Evolutionary conservation across 2,888 invertebrate species (phyloP).

Genomic region (Hemicrepidius hirtus): DNA sequence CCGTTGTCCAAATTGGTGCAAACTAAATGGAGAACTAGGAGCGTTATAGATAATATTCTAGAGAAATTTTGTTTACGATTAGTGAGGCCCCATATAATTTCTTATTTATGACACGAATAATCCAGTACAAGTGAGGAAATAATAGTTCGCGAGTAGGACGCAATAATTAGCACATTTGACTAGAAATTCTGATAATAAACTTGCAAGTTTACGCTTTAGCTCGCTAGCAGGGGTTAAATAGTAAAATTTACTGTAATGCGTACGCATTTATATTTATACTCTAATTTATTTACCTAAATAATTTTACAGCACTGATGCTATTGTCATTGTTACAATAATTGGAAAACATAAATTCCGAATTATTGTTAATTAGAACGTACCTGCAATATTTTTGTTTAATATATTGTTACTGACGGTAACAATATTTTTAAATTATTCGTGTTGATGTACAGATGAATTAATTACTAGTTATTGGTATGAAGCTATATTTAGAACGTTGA

Average conservation of each 20-base stretch:
- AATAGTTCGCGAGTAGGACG: constrained; percentile 26
- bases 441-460: neutral
- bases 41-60: no score
- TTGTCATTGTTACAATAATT: neutral
- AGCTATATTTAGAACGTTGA: neutral
- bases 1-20: no score
- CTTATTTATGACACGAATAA: constrained; percentile 7
- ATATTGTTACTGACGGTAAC: neutral
- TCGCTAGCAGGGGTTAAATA: constrained; percentile 39
- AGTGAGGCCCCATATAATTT: neutral
- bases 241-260: constrained; percentile 32
- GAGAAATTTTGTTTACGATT: no score
- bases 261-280: constrained; percentile 10
- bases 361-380: neutral
- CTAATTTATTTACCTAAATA: constrained; percentile 12
- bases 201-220: constrained; percentile 28
- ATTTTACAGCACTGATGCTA: neutral
- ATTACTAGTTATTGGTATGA: neutral
- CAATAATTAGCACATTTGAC: constrained; percentile 37
- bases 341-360: neutral
- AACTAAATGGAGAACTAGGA: no score
- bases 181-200: constrained; percentile 39
- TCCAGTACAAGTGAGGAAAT: constrained; percentile 20
- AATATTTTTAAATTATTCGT: neutral
- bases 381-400: neutral